Evolutionary conservation across 64 coral and sea anemone genomes (phyloP).

Genomic region (Dendrophyllia cribrosa): DNA sequence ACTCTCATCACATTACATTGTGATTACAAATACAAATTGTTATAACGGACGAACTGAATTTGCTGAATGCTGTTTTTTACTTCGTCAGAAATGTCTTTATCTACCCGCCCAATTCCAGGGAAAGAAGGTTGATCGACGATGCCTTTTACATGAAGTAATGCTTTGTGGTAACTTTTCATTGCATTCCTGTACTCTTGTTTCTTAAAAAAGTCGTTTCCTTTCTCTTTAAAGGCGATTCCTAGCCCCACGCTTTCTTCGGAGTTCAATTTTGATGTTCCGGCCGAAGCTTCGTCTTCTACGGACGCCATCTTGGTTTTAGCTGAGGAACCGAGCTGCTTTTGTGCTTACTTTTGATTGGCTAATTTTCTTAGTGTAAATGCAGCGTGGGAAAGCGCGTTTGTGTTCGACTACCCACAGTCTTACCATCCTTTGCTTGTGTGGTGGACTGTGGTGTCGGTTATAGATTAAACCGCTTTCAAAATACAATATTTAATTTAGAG

Average conservation of each 20-base stretch:
- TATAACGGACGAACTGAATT: constrained; percentile 79
- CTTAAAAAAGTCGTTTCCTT: constrained; percentile 96
- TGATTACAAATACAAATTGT: too few species aligned
- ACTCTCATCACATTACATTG: too few species aligned
- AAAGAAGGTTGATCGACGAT: constrained; percentile 63
- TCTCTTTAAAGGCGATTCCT: constrained; percentile 71
- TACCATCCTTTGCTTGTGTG: too few species aligned
- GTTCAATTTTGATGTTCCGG: constrained; percentile 24
- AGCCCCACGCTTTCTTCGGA: constrained; percentile 62
- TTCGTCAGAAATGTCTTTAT: constrained; percentile 36
- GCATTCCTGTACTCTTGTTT: constrained; percentile 81
- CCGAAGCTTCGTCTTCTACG: constrained; percentile 21
- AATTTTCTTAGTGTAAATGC: too few species aligned
- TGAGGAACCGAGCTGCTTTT: constrained; percentile 5
- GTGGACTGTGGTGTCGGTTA: too few species aligned
- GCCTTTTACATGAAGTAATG: constrained; percentile 88
- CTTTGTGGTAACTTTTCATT: constrained; percentile 94
- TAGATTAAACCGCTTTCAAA: too few species aligned
- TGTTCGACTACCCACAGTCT: too few species aligned
- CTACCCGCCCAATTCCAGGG: not conserved
- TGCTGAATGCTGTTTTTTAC: constrained; percentile 58
- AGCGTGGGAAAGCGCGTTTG: too few species aligned
- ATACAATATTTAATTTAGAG: too few species aligned
- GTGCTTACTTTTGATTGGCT: too few species aligned
- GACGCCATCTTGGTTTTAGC: constrained; percentile 79